A percentile compares a stretch with the other conserved stretches of the same genome.
These are phyloP conservation scores for Gallinago stenura DNA, from an alignment of 2,797 vertebrate species.

Conservation along the genomic window DNA sequence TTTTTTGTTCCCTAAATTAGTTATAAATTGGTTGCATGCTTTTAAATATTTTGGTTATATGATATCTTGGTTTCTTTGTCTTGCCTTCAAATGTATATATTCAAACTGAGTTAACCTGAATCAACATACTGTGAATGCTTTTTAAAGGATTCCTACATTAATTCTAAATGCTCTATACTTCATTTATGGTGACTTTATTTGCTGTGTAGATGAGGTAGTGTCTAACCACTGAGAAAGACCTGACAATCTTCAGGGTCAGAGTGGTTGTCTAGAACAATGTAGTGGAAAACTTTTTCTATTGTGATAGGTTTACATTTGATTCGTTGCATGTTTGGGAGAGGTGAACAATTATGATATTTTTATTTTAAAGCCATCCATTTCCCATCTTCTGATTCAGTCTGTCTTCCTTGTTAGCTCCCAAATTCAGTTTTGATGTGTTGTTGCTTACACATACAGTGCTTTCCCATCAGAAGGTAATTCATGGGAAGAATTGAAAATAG, in stretches of 20 bases:
- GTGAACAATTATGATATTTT: not conserved
- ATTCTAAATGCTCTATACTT: not conserved
- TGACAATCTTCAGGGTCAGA: not conserved
- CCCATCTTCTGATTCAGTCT: not conserved
- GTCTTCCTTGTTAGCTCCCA: not conserved
- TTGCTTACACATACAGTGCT: not conserved
- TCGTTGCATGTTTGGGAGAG: not conserved
- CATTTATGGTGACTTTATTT: not conserved
- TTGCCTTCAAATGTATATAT: not conserved
- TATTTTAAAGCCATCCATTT: slow-evolving; percentile 17
- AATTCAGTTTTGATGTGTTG: not conserved
- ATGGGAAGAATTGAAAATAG: not conserved
- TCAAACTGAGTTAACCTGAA: not conserved
- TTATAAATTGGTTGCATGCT: not conserved
- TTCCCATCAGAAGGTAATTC: not conserved
- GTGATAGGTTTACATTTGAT: not conserved
- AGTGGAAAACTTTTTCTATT: not conserved
- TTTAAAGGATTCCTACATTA: not conserved
- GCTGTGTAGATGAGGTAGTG: not conserved
- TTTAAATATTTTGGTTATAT: not conserved
- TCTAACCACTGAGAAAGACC: not conserved
- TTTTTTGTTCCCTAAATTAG: not conserved
- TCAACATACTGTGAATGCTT: not conserved
- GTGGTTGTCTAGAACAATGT: not conserved
- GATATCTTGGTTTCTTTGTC: not conserved